These are phyloP conservation scores for Muschampia plurimacula DNA, from an alignment of 2,888 invertebrate species.

Conservation along the genomic window DNA sequence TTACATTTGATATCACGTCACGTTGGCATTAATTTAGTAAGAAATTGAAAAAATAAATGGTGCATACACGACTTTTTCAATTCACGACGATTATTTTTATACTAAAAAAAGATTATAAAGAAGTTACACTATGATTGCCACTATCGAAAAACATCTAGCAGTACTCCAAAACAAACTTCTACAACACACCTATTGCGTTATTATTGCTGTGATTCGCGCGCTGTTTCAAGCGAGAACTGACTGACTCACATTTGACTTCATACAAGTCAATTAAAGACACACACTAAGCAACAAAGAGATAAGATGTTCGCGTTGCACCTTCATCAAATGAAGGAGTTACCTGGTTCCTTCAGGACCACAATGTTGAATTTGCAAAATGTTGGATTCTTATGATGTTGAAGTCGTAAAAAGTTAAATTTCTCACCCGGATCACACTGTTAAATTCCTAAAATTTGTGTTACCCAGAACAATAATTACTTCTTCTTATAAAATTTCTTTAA, in stretches of 20 bases:
- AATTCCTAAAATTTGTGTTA: too few relatives aligned
- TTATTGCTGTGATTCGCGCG: conserved; percentile 73
- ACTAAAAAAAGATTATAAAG: conserved; percentile 35
- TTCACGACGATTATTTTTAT: conserved; percentile 26
- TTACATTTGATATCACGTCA: not conserved
- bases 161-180: conserved; percentile 68
- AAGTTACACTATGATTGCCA: conserved; percentile 42
- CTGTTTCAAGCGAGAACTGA: conserved; percentile 48
- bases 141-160: conserved; percentile 61
- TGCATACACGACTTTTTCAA: conserved; percentile 28
- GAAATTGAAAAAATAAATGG: conserved; percentile 12
- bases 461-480: too few relatives aligned
- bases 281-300: too few relatives aligned
- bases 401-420: too few relatives aligned
- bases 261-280: not conserved
- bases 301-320: too few relatives aligned
- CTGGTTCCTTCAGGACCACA: too few relatives aligned
- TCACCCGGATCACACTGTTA: too few relatives aligned
- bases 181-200: conserved; percentile 77
- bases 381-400: too few relatives aligned
- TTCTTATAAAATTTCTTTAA: too few relatives aligned
- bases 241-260: not conserved
- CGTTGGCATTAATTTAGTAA: conserved; percentile 33
- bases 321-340: too few relatives aligned
- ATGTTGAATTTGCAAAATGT: too few relatives aligned